phyloP scores from a whole-genome alignment of 2,797 vertebrate species.

The Ctenosaura bakeri region DNA sequence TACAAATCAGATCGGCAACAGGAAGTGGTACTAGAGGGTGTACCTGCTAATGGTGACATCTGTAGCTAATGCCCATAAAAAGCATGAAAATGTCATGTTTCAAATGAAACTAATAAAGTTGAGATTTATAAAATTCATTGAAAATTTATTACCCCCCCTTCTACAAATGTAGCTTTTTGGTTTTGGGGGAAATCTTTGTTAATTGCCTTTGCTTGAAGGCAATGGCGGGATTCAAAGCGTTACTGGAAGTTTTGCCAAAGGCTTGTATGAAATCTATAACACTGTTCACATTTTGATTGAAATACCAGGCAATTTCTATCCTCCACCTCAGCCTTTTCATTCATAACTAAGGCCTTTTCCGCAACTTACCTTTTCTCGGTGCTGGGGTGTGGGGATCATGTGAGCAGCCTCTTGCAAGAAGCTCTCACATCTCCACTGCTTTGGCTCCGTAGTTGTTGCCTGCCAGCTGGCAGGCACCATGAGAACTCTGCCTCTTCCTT shows the following conservation, averaged over 20 bases:
- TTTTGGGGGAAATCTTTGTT: not conserved
- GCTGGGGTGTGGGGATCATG: too few species aligned
- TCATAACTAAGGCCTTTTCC: too few species aligned
- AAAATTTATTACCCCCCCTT: not conserved
- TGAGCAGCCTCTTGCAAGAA: too few species aligned
- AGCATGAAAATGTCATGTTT: not conserved
- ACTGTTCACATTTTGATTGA: not conserved
- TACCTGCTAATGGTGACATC: not conserved
- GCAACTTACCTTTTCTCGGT: too few species aligned
- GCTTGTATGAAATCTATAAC: not conserved
- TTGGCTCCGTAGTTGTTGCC: too few species aligned
- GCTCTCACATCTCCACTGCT: too few species aligned
- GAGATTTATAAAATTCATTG: not conserved
- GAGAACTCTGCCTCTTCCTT: too few species aligned
- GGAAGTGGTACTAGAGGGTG: not conserved
- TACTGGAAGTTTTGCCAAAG: not conserved
- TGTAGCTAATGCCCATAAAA: not conserved
- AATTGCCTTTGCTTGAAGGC: too few species aligned
- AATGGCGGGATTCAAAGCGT: not conserved
- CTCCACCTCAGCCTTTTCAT: too few species aligned
- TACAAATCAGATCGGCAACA: not conserved
- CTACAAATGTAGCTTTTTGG: not conserved
- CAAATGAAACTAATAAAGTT: not conserved
- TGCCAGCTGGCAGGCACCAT: too few species aligned
- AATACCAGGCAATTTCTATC: not conserved